phyloP scores from a whole-genome alignment of 2,113 vertebrate genomes.

The Saiga tatarica region DNA sequence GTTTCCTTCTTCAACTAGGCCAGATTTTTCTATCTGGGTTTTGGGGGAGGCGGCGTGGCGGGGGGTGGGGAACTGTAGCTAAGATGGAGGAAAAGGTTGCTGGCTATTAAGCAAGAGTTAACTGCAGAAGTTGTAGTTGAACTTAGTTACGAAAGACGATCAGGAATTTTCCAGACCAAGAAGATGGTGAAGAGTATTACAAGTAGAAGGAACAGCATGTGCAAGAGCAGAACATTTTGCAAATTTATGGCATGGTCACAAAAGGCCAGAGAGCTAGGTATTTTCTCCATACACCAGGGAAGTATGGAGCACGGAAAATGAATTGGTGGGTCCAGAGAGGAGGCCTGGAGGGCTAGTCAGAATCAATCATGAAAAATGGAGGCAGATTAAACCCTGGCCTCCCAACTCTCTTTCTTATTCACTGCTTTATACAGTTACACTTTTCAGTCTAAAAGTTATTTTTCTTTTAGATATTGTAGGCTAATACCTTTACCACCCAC shows the following conservation, averaged over 20 bases:
- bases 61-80: neutral
- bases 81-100: neutral
- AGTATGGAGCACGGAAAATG: neutral
- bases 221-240: neutral
- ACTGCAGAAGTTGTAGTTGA: neutral
- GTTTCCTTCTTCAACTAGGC: neutral
- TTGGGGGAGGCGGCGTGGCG: fast-evolving
- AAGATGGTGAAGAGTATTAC: neutral
- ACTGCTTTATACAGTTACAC: neutral
- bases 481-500: neutral
- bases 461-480: neutral
- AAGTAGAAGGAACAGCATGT: neutral
- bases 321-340: neutral
- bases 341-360: neutral
- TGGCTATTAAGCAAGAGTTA: neutral
- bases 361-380: neutral
- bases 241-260: neutral
- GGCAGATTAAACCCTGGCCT: neutral
- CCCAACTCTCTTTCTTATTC: neutral
- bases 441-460: neutral
- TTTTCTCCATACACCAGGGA: neutral
- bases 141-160: neutral
- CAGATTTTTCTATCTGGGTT: neutral
- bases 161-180: neutral
- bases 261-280: neutral